phyloP scores from a whole-genome alignment of 1,140 invertebrate genomes.

The Cardiocondyla obscurior region DNA sequence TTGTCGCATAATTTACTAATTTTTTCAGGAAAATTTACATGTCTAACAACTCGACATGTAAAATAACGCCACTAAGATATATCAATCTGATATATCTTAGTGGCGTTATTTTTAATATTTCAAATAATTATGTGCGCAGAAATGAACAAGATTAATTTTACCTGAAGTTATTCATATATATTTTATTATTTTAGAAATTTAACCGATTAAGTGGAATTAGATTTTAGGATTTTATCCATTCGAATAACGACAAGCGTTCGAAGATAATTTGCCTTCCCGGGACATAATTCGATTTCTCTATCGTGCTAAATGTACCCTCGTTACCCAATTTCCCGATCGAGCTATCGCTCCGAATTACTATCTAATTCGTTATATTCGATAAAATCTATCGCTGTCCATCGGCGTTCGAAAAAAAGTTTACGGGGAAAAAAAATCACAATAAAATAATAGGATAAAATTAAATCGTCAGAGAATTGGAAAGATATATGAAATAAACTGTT shows the following conservation, averaged over 20 bases:
- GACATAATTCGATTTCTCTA: conserved; percentile 44
- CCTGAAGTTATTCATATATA: neutral
- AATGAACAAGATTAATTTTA: neutral
- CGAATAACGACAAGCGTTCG: conserved; percentile 21
- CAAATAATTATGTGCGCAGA: neutral
- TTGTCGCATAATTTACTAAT: neutral
- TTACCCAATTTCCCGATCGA: conserved; percentile 39
- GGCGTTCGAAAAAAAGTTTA: too few species aligned
- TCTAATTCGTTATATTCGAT: conserved; percentile 23
- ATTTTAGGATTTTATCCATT: conserved; percentile 39
- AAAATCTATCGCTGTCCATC: neutral
- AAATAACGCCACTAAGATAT: too few species aligned
- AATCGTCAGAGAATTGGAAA: neutral
- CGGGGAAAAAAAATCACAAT: neutral
- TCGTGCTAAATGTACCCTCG: conserved; percentile 41
- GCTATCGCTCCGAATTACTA: conserved; percentile 40
- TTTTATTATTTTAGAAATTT: conserved; percentile 21
- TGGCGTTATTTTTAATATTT: neutral
- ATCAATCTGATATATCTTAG: neutral
- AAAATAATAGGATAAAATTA: neutral
- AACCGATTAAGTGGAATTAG: neutral
- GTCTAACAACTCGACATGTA: neutral
- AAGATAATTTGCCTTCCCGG: conserved; percentile 36
- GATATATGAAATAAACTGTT: neutral
- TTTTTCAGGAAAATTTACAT: too few species aligned